phyloP scores from a whole-genome alignment of 2,888 invertebrate species.

The Phengaris alcon region DNA sequence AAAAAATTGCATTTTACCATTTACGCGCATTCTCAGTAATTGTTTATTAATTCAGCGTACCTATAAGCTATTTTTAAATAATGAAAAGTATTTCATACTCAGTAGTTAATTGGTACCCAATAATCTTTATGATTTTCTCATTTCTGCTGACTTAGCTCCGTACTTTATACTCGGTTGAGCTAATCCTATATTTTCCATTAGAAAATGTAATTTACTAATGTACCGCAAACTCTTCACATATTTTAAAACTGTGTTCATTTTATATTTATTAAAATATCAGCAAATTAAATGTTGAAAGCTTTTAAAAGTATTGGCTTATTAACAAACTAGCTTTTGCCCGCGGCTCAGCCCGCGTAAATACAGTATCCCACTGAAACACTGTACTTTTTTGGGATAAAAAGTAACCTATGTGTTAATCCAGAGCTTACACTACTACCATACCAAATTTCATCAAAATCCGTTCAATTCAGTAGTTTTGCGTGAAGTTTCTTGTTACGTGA shows the following conservation, averaged over 20 bases:
- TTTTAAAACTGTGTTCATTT: not conserved
- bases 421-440: too few species aligned
- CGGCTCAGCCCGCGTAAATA: too few species aligned
- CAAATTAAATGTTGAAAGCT: conserved; percentile 3
- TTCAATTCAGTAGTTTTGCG: too few species aligned
- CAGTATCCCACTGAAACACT: too few species aligned
- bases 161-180: not conserved
- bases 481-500: too few species aligned
- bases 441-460: too few species aligned
- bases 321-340: not conserved
- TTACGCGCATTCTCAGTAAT: too few species aligned
- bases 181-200: not conserved
- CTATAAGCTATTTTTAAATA: not conserved
- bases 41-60: too few species aligned
- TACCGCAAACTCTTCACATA: not conserved
- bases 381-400: too few species aligned
- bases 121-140: not conserved
- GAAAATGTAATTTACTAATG: conserved; percentile 4
- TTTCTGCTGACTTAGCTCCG: not conserved
- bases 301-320: not conserved
- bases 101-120: too few species aligned
- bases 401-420: too few species aligned
- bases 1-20: too few species aligned
- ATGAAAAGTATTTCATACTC: not conserved
- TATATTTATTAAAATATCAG: not conserved